Base-by-base conservation (phyloP, 1,140 invertebrate species). In the Panulirus ornatus region DNA sequence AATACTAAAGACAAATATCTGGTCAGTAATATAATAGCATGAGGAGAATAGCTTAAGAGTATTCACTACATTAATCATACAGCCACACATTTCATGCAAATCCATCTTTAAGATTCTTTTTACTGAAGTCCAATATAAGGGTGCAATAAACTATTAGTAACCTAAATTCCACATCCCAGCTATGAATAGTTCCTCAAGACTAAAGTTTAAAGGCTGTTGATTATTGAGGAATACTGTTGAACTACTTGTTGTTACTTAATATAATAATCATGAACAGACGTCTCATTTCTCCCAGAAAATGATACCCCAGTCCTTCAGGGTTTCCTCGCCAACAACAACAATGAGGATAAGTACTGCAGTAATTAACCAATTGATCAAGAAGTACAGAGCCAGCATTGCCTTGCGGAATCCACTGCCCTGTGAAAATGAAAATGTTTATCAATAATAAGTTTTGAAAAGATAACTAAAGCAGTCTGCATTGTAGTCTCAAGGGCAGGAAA, bases 351-450 rank as follows among this genome's bases (percentile, higher is more conserved):
- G 87, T 40, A 82, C 42, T 47, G 91, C 91, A 22, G 86, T 89
- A 66, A 91, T 88, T 42, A 91, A 22, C 71, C 71, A 91, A 40
- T 97, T 94, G 38, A 96, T 95, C 8, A 97, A 93, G 63, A 96
- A 95, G 93, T 97, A 97, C 51, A 97, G 93, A 70, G 95, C 95
- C 42, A 98, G 94, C 66, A 97, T 93, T 47, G 96, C 94, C 93
- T 97, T 97, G 91, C 97, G 95, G 93, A 97, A 95, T 38, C 94
- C 94, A 1, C 96, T 95, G 93, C 96, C 96, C 97, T 97, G 95
- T 89, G 96, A 95, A 19, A 75, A 42, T n/a, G 40, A 19, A 19
- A 75, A 42, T 2, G 70, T 34, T 34, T 66, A 54, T 54, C 9
- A 11, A 54, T 9, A 54, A 9, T 11, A 54, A 22, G 51, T 11